A percentile compares a stretch with the other conserved stretches of the same genome.
These are phyloP conservation scores for Tortricodes alternella DNA, from an alignment of 2,888 invertebrate species.

Conservation along the genomic window DNA sequence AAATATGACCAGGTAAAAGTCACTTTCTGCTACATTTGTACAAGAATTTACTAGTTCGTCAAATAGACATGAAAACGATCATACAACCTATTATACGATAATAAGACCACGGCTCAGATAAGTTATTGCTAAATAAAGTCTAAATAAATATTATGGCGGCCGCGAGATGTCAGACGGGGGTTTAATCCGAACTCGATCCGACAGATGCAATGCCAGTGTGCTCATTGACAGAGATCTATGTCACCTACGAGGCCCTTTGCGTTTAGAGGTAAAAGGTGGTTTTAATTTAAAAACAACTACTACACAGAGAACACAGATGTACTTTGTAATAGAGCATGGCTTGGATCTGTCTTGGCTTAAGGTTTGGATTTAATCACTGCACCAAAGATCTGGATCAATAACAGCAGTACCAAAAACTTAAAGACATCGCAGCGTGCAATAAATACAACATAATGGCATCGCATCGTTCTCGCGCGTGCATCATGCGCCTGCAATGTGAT, in stretches of 20 bases:
- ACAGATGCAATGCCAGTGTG: constrained; percentile 11
- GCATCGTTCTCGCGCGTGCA: no score
- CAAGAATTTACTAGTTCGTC: no score
- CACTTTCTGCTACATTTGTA: no score
- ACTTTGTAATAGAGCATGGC: neutral
- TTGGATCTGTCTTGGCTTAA: neutral
- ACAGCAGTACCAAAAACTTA: no score
- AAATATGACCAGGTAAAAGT: no score
- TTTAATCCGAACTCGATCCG: constrained; percentile 15
- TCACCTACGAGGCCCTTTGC: neutral
- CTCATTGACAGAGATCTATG: neutral
- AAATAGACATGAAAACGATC: neutral
- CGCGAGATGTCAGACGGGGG: constrained; percentile 13
- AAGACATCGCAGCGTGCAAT: no score
- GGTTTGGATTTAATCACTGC: no score
- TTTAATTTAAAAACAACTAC: neutral
- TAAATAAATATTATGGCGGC: neutral
- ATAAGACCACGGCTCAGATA: neutral
- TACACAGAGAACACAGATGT: neutral
- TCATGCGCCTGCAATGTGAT: no score
- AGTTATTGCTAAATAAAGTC: neutral
- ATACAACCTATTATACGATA: neutral
- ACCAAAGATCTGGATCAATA: no score
- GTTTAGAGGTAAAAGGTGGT: neutral
- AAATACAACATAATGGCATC: no score